phyloP scores from a whole-genome alignment of 1,140 invertebrate genomes.

The Sweltsa coloradensis region DNA sequence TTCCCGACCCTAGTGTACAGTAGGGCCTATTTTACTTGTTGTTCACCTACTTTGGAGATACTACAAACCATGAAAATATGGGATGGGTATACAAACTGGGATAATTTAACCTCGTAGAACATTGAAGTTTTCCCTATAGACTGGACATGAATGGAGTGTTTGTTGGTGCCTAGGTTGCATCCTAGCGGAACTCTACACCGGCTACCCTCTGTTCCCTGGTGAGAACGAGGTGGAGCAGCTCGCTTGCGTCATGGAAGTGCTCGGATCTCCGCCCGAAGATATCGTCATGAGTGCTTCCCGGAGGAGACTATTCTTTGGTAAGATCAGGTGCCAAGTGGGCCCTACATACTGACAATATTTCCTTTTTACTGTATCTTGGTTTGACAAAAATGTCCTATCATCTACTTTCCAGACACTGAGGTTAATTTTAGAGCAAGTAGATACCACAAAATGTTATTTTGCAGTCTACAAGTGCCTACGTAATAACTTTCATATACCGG shows the following conservation, averaged over 20 bases:
- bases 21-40: no score
- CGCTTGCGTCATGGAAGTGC: conserved; percentile 93
- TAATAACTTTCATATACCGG: no score
- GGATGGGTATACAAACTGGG: neutral
- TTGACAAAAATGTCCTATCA: no score
- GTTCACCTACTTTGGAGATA: neutral
- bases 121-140: neutral
- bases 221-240: conserved; percentile 98
- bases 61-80: no score
- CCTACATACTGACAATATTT: neutral
- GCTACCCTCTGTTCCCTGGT: conserved; percentile 92
- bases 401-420: no score
- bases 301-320: conserved; percentile 75
- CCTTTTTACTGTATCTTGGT: neutral
- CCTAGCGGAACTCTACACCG: conserved; percentile 91
- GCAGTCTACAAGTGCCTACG: no score
- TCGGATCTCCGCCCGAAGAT: conserved; percentile 79
- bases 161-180: conserved; percentile 69
- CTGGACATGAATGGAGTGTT: neutral
- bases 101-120: neutral
- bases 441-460: no score
- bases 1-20: no score
- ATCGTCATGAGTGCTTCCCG: conserved; percentile 66
- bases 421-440: no score
- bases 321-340: no score